Conservation (phyloP, 2,797 vertebrate species). For the Myotis planiceps region DNA sequence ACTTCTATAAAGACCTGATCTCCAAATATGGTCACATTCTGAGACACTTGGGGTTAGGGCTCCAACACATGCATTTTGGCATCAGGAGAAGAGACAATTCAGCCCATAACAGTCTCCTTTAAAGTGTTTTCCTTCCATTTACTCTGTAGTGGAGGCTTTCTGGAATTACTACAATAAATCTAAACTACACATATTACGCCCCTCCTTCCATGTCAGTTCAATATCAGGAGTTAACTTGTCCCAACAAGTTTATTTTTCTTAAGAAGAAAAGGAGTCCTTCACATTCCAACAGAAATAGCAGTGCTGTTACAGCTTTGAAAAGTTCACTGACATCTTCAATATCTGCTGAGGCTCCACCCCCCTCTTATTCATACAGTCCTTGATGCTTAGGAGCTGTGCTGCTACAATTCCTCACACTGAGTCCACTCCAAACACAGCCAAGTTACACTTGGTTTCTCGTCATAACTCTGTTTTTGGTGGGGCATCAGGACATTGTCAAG, state of each 20-base stretch:
- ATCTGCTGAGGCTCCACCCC: neutral
- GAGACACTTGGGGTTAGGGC: neutral
- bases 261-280: slow-evolving; percentile 7
- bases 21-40: neutral
- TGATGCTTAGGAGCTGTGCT: neutral
- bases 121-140: neutral
- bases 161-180: neutral
- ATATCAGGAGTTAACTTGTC: neutral
- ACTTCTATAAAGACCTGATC: neutral
- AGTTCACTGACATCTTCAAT: neutral
- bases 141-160: neutral
- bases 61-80: neutral
- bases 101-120: neutral
- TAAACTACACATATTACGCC: neutral
- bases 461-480: slow-evolving; percentile 74
- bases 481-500: slow-evolving; percentile 71
- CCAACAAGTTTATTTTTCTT: neutral
- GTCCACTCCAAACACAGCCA: slow-evolving; percentile 39
- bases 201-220: neutral
- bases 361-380: neutral
- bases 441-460: slow-evolving; percentile 60
- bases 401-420: slow-evolving; percentile 9
- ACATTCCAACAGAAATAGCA: neutral
- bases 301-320: neutral
- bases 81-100: neutral